Base-by-base conservation (phyloP, 2,113 vertebrate species). In the Carassius auratus region DNA sequence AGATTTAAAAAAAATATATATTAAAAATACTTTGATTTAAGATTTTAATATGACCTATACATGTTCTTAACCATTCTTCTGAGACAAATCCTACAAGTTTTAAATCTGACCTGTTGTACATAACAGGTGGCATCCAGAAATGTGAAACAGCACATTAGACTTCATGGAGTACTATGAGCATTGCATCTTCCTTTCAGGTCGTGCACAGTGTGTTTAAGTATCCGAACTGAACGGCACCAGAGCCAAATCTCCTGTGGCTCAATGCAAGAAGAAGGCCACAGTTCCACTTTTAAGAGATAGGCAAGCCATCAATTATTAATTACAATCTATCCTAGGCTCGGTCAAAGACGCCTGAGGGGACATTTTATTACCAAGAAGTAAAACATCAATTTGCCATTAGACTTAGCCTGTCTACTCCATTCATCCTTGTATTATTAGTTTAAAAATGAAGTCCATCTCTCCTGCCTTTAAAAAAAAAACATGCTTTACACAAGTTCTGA, bases 321-420 rank as follows among this genome's bases (percentile, higher is more conserved):
- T 38, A 21, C 9, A 55, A 73, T 81, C 76, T 69, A 86, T 89
- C 74, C 87, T 57, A 86, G 87, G 84, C 76, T 88, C 85, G 86
- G 75, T 86, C 66, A 59, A 62, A 76, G 75, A 78, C 84, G 87
- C 85, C 84, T 52, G 69, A 38, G 69, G 81, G 64, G 42, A 42
- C 76, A 33, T 68, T 86, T 84, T 76, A 85, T 50, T 50, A 73
- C 33, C 38, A 85, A 52, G 14, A 80, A 69, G 73, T 69, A 84
- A 87, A 93, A 94, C 93, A 94, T 55, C 30, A 62, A 90, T 92
- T 90, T 78, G 83, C 91, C 92, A 93, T 95, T 94, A 94, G 91
- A 88, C 83, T 86, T 77, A 88, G 59, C 48, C 23, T 79, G 89
- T 90, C 87, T 88, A 42, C 71, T 17, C 52, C 79, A 71, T 88